Evolutionary conservation across 2,113 vertebrate genomes (phyloP).

Genomic region (Cyanistes caeruleus): DNA sequence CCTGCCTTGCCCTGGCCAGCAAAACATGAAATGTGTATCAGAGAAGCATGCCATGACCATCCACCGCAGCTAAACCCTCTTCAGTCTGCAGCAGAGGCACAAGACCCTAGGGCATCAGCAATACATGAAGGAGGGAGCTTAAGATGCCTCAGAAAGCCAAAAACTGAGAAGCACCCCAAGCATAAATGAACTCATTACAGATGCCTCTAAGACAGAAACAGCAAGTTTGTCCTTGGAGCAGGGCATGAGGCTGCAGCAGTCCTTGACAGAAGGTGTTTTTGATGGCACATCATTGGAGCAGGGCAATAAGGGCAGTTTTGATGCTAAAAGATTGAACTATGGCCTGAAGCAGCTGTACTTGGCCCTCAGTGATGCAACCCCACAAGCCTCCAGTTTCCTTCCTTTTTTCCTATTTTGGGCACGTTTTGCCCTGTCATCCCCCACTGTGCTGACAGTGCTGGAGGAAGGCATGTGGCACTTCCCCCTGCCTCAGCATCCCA

Average conservation of each 20-base stretch:
- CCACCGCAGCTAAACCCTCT: neutral
- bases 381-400: neutral
- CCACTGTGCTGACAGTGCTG: neutral
- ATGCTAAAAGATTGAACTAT: neutral
- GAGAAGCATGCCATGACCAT: neutral
- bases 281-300: neutral
- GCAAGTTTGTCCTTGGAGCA: neutral
- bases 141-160: neutral
- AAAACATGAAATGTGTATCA: neutral
- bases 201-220: neutral
- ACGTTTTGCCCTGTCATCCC: neutral
- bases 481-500: neutral
- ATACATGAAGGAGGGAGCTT: neutral
- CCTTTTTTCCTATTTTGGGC: slow-evolving; percentile 16
- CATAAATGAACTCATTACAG: neutral
- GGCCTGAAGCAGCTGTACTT: neutral
- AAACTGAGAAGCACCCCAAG: neutral
- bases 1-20: neutral
- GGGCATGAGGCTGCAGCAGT: neutral
- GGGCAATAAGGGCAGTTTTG: neutral
- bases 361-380: neutral
- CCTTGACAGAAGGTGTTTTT: neutral
- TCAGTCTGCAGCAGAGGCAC: neutral
- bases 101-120: neutral
- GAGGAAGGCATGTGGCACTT: neutral